These are phyloP conservation scores for Melanotaenia parkinsoni DNA, from an alignment of 2,797 vertebrate species.

Conservation along the genomic window DNA sequence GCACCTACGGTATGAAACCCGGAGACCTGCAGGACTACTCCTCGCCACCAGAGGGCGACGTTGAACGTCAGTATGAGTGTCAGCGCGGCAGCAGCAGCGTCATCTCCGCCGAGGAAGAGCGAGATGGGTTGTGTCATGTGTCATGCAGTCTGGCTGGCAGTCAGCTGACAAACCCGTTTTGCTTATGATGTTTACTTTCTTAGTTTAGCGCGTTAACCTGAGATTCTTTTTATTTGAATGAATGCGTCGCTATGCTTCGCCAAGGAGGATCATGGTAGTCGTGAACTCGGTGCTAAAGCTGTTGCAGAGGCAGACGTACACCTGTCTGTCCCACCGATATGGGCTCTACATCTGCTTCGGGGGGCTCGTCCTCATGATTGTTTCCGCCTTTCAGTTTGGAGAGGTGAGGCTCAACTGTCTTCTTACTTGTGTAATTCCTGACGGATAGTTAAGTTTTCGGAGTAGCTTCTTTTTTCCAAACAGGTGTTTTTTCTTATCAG, in stretches of 20 bases:
- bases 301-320: slow-evolving; percentile 95
- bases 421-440: background rate
- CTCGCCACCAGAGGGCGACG: slow-evolving; percentile 48
- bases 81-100: background rate
- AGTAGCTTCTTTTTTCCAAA: background rate
- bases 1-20: too few species aligned
- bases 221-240: slow-evolving; percentile 37
- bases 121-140: slow-evolving; percentile 73
- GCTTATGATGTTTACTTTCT: slow-evolving; percentile 54
- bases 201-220: background rate
- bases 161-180: slow-evolving; percentile 68
- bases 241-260: slow-evolving; percentile 76
- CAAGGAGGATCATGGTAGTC: slow-evolving; percentile 88
- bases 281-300: slow-evolving; percentile 90
- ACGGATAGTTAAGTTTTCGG: too few species aligned
- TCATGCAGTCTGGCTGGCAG: slow-evolving; percentile 35
- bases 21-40: slow-evolving; percentile 5
- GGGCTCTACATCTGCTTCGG: slow-evolving; percentile 97
- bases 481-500: background rate
- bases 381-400: slow-evolving; percentile 97
- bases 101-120: slow-evolving; percentile 39
- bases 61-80: background rate
- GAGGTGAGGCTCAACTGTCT: slow-evolving; percentile 85
- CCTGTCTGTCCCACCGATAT: slow-evolving; percentile 96
- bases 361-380: slow-evolving; percentile 94